A percentile compares a stretch with the other conserved stretches of the same genome.
These are phyloP conservation scores for Eubasilissa splendida DNA, from an alignment of 2,888 invertebrate genomes.

Conservation along the genomic window DNA sequence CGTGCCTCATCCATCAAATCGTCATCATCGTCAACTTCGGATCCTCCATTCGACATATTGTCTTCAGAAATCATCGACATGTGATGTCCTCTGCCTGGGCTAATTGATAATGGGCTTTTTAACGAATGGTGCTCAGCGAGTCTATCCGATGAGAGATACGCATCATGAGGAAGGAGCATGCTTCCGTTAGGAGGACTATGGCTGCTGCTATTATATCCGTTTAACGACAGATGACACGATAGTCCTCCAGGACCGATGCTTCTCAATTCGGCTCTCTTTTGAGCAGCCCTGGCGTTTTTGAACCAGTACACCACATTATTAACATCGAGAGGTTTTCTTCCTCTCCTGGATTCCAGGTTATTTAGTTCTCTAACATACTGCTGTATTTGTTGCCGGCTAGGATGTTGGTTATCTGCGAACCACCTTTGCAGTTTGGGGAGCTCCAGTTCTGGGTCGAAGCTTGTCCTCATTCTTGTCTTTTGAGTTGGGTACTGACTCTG, in stretches of 20 bases:
- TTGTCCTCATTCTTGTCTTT: conserved; percentile 95
- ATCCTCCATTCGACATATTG: conserved; percentile 76
- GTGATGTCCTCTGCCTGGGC: conserved; percentile 73
- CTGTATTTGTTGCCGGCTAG: conserved; percentile 96
- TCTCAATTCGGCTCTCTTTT: conserved; percentile 90
- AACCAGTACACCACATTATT: conserved; percentile 98
- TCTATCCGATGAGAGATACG: conserved; percentile 70
- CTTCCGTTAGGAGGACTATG: conserved; percentile 78
- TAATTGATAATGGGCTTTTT: conserved; percentile 75
- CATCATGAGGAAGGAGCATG: conserved; percentile 75
- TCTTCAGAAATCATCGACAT: conserved; percentile 80
- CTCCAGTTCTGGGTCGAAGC: conserved; percentile 97
- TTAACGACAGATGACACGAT: conserved; percentile 74
- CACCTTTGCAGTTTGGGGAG: conserved; percentile 96
- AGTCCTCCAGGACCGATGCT: conserved; percentile 73
- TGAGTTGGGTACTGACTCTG: conserved; percentile 85
- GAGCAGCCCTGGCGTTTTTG: conserved; percentile 96
- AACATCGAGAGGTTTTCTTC: conserved; percentile 93
- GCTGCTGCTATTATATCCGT: conserved; percentile 77
- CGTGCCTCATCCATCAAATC: conserved; percentile 70
- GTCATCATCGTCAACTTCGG: conserved; percentile 81
- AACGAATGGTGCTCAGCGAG: conserved; percentile 73
- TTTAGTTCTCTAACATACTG: conserved; percentile 96
- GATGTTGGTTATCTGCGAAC: conserved; percentile 98
- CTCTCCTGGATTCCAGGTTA: conserved; percentile 90